Evolutionary conservation across 2,113 vertebrate genomes (phyloP).

Genomic region (Malurus cyaneus): DNA sequence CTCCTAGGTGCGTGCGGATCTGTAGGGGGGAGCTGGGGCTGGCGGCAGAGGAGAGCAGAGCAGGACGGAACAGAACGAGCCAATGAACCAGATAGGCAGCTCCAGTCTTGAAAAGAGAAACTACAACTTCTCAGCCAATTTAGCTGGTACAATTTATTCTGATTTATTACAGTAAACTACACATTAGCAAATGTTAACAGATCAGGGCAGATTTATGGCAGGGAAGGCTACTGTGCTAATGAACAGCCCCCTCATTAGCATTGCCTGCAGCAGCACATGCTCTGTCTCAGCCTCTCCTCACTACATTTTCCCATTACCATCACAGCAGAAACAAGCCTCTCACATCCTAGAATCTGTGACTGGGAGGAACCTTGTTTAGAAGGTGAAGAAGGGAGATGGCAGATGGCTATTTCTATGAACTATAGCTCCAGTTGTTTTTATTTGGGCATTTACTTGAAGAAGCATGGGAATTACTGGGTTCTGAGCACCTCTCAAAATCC

Average conservation of each 20-base stretch:
- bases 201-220: slow-evolving; percentile 41
- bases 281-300: background rate
- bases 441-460: background rate
- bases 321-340: slow-evolving; percentile 16
- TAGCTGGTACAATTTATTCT: slow-evolving; percentile 23
- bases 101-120: background rate
- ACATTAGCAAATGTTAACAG: slow-evolving; percentile 47
- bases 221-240: slow-evolving; percentile 38
- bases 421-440: background rate
- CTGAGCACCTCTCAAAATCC: background rate
- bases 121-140: slow-evolving; percentile 32
- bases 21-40: background rate
- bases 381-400: background rate
- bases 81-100: background rate
- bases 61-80: fast-evolving
- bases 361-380: background rate
- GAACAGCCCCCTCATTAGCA: slow-evolving; percentile 16
- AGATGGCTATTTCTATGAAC: background rate
- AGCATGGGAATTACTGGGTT: background rate
- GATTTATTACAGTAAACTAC: slow-evolving; percentile 50
- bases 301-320: background rate
- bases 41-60: fast-evolving
- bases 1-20: background rate
- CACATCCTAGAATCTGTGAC: background rate
- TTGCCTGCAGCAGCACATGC: slow-evolving; percentile 19